phyloP scores from a whole-genome alignment of 2,888 invertebrate species.

The Tiphia femorata region DNA sequence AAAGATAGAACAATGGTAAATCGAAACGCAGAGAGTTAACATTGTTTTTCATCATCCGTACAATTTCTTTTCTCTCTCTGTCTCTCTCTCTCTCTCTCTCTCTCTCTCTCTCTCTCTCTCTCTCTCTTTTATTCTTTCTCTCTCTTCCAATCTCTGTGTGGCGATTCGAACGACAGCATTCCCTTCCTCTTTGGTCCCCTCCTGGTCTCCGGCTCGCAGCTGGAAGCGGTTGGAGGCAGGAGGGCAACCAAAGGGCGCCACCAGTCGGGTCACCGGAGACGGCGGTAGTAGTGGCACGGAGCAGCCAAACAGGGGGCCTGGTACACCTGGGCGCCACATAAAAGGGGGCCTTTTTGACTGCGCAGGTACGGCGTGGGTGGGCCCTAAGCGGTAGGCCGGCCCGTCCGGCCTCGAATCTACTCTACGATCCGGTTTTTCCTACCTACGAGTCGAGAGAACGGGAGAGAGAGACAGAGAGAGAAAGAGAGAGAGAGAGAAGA shows the following conservation, averaged over 20 bases:
- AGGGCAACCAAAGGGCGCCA: constrained; percentile 50
- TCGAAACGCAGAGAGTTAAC: not conserved
- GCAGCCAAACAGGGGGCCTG: not conserved
- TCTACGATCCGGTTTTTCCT: constrained; percentile 37
- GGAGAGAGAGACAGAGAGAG: not conserved
- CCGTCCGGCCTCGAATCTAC: constrained; percentile 37
- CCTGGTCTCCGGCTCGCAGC: too few relatives aligned
- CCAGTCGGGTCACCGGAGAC: constrained; percentile 47
- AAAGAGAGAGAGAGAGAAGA: constrained; percentile 4
- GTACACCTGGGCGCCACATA: constrained; percentile 23
- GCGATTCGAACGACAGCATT: too few relatives aligned
- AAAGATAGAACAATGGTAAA: too few relatives aligned
- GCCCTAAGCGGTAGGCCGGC: constrained; percentile 56
- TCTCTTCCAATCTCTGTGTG: too few relatives aligned
- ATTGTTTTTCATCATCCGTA: not conserved
- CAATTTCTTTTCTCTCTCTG: not conserved
- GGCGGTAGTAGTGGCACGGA: constrained; percentile 10
- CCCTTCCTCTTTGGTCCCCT: not conserved
- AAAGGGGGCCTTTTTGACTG: constrained; percentile 41
- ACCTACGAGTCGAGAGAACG: not conserved
- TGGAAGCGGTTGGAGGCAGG: constrained; percentile 13
- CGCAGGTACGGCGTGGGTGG: constrained; percentile 55
- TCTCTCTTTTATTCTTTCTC: not conserved
- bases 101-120: constrained; percentile 3
- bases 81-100: constrained; percentile 7